Evolutionary conservation across 2,113 vertebrate species (phyloP), one percentile per base, ranked within the genome.

Genomic region (Carlito syrichta): DNA sequence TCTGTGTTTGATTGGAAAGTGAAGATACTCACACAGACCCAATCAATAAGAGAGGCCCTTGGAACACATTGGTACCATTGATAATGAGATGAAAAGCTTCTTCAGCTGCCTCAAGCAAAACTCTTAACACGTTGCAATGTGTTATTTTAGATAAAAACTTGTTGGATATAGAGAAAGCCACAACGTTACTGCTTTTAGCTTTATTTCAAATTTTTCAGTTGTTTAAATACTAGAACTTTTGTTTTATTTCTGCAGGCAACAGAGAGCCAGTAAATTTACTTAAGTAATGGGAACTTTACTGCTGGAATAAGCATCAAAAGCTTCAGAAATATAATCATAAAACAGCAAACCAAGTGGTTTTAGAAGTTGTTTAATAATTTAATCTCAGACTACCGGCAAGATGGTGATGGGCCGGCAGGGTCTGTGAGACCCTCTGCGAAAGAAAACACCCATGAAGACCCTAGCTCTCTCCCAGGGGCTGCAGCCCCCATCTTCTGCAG

Each of bases 1-100:
- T 96, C 43, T 91, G 60, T 93, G 71, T 90, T 86, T 66, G 14
- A 50, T 6, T 89, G 40, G 60, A 92, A 95, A 89, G 71, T 78
- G 54, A 25, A 94, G 82, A 93, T 62, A 48, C 52, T 94, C 71
- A 76, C 45, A 69, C 0, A 68, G 52, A 90, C 22, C 38, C 60
- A 60, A 71, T 96, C 91, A 95, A 52, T 40, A 85, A 71, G 13
- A 68, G 79, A 71, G 9, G 22, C 7, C 48, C 43, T 95, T 86
- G 77, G n/a, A 91, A 93, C 40, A 74, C 84, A 89, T 86, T 10
- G 7, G 7, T 78, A 8, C 6, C 71, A 86, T 71, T 85, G 77
- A 79, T 43, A 85, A 96, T 74, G 40, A 93, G 63, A 91, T 63
- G 58, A 77, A 91, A 92, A 66, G 27, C 32, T 86, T 63, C 25